phyloP scores from a whole-genome alignment of 2,888 invertebrate genomes.

The Machimus rusticus region DNA sequence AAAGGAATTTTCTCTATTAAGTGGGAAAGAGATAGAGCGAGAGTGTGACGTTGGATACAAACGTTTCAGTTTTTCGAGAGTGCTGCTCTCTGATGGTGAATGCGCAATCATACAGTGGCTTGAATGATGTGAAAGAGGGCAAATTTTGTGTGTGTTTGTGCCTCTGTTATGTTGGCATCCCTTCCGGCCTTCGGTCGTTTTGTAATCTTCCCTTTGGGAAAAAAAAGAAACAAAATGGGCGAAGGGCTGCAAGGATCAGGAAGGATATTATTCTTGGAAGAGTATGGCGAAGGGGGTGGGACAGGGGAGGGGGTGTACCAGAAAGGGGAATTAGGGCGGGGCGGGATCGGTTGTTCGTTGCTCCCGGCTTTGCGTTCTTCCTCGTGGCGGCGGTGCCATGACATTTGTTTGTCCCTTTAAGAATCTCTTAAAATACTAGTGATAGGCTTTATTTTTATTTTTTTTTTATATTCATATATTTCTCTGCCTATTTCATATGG shows the following conservation, averaged over 20 bases:
- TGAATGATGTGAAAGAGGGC: too few species aligned
- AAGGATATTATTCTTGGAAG: not conserved
- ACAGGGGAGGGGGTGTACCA: not conserved
- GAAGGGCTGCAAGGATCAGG: not conserved
- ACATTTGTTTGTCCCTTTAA: not conserved
- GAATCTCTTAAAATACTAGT: not conserved
- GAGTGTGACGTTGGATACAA: too few species aligned
- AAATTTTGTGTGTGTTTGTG: too few species aligned
- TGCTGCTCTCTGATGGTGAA: too few species aligned
- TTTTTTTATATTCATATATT: not conserved
- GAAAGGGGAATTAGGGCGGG: not conserved
- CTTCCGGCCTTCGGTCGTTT: too few species aligned
- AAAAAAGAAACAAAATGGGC: too few species aligned
- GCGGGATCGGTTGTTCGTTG: not conserved
- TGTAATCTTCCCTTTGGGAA: too few species aligned
- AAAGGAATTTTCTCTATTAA: too few species aligned
- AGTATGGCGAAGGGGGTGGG: not conserved
- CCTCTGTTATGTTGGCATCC: too few species aligned
- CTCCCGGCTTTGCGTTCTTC: not conserved
- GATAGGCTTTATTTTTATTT: not conserved
- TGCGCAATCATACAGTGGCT: too few species aligned
- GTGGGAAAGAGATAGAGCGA: too few species aligned
- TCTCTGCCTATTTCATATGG: not conserved
- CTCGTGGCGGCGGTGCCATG: not conserved
- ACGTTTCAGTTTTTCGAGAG: too few species aligned